These are phyloP conservation scores for Bucco capensis DNA, from an alignment of 2,113 vertebrate genomes.

Conservation along the genomic window DNA sequence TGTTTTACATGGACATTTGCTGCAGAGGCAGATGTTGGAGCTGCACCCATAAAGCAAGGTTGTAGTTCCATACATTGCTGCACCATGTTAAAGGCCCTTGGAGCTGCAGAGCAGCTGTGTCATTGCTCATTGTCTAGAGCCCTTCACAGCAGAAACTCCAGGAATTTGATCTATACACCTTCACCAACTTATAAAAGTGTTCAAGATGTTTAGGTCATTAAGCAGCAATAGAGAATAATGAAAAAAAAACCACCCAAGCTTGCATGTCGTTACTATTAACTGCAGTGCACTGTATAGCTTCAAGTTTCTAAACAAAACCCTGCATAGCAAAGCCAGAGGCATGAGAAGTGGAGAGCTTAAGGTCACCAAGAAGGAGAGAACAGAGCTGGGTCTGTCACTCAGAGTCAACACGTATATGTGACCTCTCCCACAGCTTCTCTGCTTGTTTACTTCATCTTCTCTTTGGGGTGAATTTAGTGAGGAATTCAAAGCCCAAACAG, in stretches of 20 bases:
- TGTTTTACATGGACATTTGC: not conserved
- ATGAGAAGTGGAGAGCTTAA: not conserved
- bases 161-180: conserved; percentile 13
- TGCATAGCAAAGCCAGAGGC: not conserved
- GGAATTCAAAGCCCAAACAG: not conserved
- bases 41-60: not conserved
- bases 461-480: not conserved
- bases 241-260: not conserved
- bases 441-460: not conserved
- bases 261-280: not conserved
- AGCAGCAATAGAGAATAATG: not conserved
- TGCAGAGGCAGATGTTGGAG: not conserved
- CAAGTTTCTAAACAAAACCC: not conserved
- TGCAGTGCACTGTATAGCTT: not conserved
- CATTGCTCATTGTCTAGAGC: not conserved
- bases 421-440: not conserved
- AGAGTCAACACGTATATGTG: not conserved
- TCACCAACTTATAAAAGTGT: conserved; percentile 18
- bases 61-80: not conserved
- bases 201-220: conserved; percentile 40
- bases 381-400: not conserved
- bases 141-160: conserved; percentile 19
- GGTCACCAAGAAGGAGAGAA: not conserved
- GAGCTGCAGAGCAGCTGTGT: not conserved
- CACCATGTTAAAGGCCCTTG: not conserved